Percentiles rank a stretch among this genome's conserved stretches.
These are phyloP conservation scores for Parascotia fuliginaria DNA, from an alignment of 2,888 invertebrate species.

Conservation along the genomic window DNA sequence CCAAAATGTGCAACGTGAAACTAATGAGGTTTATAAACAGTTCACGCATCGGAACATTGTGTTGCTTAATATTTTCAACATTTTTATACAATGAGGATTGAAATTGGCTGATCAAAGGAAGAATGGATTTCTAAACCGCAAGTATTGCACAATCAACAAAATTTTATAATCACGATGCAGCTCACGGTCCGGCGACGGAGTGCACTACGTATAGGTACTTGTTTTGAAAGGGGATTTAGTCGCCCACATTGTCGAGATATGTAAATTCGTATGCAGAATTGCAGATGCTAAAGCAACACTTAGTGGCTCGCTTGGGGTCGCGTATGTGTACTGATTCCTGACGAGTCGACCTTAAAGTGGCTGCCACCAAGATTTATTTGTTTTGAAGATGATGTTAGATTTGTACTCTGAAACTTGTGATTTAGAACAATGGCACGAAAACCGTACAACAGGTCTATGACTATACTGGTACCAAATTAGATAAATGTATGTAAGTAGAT, in stretches of 20 bases:
- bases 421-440: too few relatives aligned
- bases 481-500: too few relatives aligned
- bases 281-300: conserved; percentile 44
- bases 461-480: too few relatives aligned
- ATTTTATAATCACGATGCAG: conserved; percentile 58
- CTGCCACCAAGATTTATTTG: conserved; percentile 2
- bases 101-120: conserved; percentile 23
- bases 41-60: conserved; percentile 1
- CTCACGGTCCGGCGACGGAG: conserved; percentile 42
- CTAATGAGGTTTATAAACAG: neutral
- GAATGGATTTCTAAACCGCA: conserved; percentile 51
- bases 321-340: conserved; percentile 28
- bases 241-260: conserved; percentile 47
- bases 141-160: conserved; percentile 55
- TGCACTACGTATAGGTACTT: too few relatives aligned
- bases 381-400: neutral
- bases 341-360: conserved; percentile 17
- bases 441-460: too few relatives aligned
- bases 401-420: too few relatives aligned
- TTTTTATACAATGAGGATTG: conserved; percentile 6
- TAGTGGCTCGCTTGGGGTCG: conserved; percentile 17
- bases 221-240: conserved; percentile 56
- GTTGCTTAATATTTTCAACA: neutral
- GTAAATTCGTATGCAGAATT: conserved; percentile 59
- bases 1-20: neutral